These are phyloP conservation scores for Phanerotoma sp. DNA, from an alignment of 2,888 invertebrate species.

Conservation along the genomic window DNA sequence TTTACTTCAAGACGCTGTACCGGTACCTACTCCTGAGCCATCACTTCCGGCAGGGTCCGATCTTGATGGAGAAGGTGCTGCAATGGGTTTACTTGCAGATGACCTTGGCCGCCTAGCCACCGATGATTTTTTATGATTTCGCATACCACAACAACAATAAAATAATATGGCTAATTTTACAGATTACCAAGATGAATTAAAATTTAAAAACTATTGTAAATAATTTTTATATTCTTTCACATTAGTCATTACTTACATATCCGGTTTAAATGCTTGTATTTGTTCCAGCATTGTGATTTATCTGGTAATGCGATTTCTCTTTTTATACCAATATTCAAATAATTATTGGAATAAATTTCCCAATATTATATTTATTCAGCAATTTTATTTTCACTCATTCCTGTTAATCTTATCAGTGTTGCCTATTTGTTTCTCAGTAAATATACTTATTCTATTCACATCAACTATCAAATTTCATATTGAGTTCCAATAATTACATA, in stretches of 20 bases:
- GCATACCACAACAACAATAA: not conserved
- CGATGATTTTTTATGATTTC: conserved; percentile 46
- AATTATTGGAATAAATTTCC: conserved; percentile 40
- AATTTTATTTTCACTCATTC: too few relatives aligned
- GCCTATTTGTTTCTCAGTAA: too few relatives aligned
- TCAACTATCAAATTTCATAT: too few relatives aligned
- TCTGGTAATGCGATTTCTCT: conserved; percentile 24
- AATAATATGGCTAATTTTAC: not conserved
- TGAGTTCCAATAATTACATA: too few relatives aligned
- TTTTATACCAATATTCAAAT: conserved; percentile 45
- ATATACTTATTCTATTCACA: too few relatives aligned
- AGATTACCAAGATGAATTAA: not conserved
- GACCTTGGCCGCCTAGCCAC: conserved; percentile 47
- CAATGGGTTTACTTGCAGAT: conserved; percentile 40
- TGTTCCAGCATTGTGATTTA: conserved; percentile 6
- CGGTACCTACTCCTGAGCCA: conserved; percentile 43
- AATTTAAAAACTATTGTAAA: conserved; percentile 4
- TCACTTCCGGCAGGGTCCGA: conserved; percentile 47
- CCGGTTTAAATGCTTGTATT: conserved; percentile 2
- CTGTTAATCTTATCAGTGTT: too few relatives aligned
- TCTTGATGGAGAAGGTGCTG: conserved; percentile 53
- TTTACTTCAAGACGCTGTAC: conserved; percentile 53
- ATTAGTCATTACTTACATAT: not conserved
- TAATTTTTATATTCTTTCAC: conserved; percentile 3
- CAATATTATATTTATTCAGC: not conserved